phyloP scores from a whole-genome alignment of 2,113 vertebrate genomes.

The Notarius quadriscutis region DNA sequence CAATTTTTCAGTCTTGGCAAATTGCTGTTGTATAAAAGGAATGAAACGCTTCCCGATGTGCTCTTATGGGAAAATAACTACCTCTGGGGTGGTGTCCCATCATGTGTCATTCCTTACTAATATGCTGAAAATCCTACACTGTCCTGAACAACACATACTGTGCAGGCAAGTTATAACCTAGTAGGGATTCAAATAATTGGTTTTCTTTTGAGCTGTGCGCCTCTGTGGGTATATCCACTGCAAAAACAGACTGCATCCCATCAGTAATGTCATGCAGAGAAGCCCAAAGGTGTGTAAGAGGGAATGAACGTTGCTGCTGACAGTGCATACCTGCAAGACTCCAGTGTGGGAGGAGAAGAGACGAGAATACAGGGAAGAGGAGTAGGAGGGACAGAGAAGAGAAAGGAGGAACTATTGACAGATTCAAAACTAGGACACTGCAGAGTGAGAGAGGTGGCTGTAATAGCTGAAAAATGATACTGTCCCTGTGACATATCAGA shows the following conservation, averaged over 20 bases:
- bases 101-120: not conserved
- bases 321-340: slow-evolving; percentile 67
- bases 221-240: not conserved
- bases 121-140: not conserved
- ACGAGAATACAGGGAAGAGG: slow-evolving; percentile 13
- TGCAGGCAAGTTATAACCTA: not conserved
- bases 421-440: slow-evolving; percentile 53
- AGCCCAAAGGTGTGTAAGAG: slow-evolving; percentile 45
- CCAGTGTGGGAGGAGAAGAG: slow-evolving; percentile 49
- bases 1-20: not conserved
- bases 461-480: slow-evolving; percentile 46
- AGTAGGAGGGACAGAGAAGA: not conserved
- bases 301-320: slow-evolving; percentile 63
- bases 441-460: slow-evolving; percentile 40
- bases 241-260: slow-evolving; percentile 12
- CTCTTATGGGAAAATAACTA: not conserved
- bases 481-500: slow-evolving; percentile 46
- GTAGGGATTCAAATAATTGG: not conserved
- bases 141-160: not conserved
- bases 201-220: not conserved
- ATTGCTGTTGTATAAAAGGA: not conserved
- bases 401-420: not conserved
- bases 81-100: not conserved
- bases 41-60: not conserved
- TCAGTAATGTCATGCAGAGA: slow-evolving; percentile 34